Conservation (phyloP, 1,140 invertebrate species). For the Scaptomyza montana region DNA sequence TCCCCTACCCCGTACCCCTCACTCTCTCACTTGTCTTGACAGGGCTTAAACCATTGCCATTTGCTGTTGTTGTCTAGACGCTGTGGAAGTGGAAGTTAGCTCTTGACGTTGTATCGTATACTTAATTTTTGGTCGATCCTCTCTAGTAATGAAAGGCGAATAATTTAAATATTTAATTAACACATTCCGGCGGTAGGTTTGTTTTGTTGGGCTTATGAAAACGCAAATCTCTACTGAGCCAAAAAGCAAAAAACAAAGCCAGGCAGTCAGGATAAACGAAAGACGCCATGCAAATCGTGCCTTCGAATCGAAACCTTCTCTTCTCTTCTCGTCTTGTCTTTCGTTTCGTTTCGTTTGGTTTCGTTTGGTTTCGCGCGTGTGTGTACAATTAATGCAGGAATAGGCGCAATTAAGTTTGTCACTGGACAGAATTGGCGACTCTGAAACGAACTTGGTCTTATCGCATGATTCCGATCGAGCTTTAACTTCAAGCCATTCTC, state of each 20-base stretch:
- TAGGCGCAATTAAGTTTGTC: slow-evolving; percentile 82
- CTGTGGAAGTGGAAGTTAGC: slow-evolving; percentile 7
- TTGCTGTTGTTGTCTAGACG: slow-evolving; percentile 51
- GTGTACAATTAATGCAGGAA: slow-evolving; percentile 83
- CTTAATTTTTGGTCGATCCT: slow-evolving; percentile 28
- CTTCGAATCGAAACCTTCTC: slow-evolving; percentile 10
- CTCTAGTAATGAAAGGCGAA: slow-evolving; percentile 51
- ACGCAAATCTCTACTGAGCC: no score
- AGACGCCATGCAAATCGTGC: slow-evolving; percentile 60
- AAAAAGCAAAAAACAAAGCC: no score
- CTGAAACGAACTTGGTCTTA: slow-evolving; percentile 51
- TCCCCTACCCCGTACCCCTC: no score
- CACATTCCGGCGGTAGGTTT: slow-evolving; percentile 64
- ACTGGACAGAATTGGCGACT: slow-evolving; percentile 41
- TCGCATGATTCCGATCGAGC: slow-evolving; percentile 82
- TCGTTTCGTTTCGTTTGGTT: no score
- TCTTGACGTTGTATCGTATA: slow-evolving; percentile 2
- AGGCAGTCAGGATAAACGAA: not conserved
- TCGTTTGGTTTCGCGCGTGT: slow-evolving; percentile 61
- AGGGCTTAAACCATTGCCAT: slow-evolving; percentile 28
- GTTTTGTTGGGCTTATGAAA: not conserved
- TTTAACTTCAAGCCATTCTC: slow-evolving; percentile 45
- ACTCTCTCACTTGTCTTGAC: slow-evolving; percentile 3
- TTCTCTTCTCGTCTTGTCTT: no score
- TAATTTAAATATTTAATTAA: slow-evolving; percentile 82